A percentile compares a stretch with the other conserved stretches of the same genome.
Evolutionary conservation across 2,113 vertebrate species (phyloP).

Genomic region (Gnathonemus longibarbis): DNA sequence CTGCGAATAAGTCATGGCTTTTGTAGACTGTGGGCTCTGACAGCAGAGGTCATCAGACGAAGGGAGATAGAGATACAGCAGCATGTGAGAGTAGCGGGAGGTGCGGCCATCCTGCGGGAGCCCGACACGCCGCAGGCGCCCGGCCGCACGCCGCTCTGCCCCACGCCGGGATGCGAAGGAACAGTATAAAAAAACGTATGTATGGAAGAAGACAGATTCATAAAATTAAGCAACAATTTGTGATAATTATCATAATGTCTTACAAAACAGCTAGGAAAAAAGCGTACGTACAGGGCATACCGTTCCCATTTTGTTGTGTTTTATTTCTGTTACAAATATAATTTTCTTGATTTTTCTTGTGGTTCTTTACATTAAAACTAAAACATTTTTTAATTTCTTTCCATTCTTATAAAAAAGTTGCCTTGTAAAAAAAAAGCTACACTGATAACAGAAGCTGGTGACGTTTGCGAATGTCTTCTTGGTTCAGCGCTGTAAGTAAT

Average conservation of each 20-base stretch:
- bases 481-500: neutral
- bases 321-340: neutral
- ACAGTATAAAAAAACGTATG: neutral
- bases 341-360: neutral
- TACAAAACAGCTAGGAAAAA: neutral
- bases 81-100: too few species aligned
- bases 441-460: conserved; percentile 10
- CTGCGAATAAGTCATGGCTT: conserved; percentile 8
- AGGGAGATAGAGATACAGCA: neutral
- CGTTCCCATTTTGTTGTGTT: neutral
- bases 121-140: too few species aligned
- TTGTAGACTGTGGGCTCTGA: neutral
- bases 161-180: neutral
- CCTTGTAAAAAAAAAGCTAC: neutral
- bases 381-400: neutral
- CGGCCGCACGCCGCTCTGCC: too few species aligned
- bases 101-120: neutral
- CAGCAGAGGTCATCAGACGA: neutral
- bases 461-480: neutral
- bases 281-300: neutral
- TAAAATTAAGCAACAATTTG: neutral
- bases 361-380: neutral
- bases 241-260: neutral
- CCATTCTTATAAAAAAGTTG: neutral
- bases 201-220: neutral